A percentile compares a stretch with the other conserved stretches of the same genome.
Evolutionary conservation across 1,140 invertebrate genomes (phyloP).

Genomic region (Drosophila chauvacae): DNA sequence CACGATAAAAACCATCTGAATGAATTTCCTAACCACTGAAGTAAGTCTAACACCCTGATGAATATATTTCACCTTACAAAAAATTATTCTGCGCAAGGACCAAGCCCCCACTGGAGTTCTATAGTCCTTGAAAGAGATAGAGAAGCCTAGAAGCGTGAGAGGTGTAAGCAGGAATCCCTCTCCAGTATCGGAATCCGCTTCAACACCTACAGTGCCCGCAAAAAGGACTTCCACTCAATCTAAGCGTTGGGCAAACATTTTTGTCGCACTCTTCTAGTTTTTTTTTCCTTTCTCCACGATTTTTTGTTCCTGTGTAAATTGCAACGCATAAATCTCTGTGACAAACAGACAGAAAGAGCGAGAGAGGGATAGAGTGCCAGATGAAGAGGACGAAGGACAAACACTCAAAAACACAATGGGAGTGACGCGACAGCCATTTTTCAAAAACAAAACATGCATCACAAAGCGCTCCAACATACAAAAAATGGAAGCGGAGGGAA

Average conservation of each 20-base stretch:
- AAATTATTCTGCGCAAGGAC: conserved; percentile 14
- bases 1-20: not conserved
- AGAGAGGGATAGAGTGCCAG: conserved; percentile 5
- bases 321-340: conserved; percentile 81
- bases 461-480: conserved; percentile 64
- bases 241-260: conserved; percentile 73
- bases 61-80: conserved; percentile 32
- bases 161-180: conserved; percentile 10
- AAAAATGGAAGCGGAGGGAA: conserved; percentile 26
- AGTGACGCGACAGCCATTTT: conserved; percentile 81
- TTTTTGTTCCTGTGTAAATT: conserved; percentile 71
- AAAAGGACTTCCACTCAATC: conserved; percentile 72
- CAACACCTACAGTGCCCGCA: conserved; percentile 56
- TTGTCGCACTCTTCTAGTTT: conserved; percentile 40
- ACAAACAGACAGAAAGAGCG: conserved; percentile 58
- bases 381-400: conserved; percentile 52
- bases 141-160: conserved; percentile 3
- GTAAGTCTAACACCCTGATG: conserved; percentile 36
- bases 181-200: conserved; percentile 31
- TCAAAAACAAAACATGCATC: conserved; percentile 71
- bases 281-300: not conserved
- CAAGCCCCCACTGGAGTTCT: not conserved
- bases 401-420: conserved; percentile 80
- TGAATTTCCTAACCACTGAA: conserved; percentile 3
- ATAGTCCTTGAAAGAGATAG: conserved; percentile 17